Percentiles rank a stretch among this genome's conserved stretches.
Conservation (phyloP, 1,140 invertebrate species). For the Zophobas atratus region DNA sequence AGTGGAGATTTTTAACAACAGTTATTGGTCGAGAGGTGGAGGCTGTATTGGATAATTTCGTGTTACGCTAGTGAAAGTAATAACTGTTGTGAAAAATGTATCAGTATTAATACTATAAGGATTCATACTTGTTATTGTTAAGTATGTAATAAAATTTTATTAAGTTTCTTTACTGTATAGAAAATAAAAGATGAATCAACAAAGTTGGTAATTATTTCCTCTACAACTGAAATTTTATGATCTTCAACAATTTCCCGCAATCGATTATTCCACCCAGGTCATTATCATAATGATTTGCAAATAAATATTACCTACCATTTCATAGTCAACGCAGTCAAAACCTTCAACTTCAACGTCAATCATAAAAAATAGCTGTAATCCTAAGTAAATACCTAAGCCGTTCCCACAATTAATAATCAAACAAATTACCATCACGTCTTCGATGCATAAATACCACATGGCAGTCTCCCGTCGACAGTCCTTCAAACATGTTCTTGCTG, state of each 20-base stretch:
- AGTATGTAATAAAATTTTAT: slow-evolving; percentile 32
- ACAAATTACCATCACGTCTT: slow-evolving; percentile 13
- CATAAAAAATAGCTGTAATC: neutral
- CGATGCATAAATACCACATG: neutral
- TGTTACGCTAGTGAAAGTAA: slow-evolving; percentile 33
- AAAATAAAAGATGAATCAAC: slow-evolving; percentile 21
- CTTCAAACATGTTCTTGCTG: slow-evolving; percentile 8
- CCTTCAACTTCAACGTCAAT: neutral
- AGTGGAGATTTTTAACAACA: slow-evolving; percentile 30
- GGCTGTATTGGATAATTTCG: slow-evolving; percentile 25
- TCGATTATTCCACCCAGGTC: too few relatives aligned
- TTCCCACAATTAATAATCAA: slow-evolving; percentile 18
- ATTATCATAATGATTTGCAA: too few relatives aligned
- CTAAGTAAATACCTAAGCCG: neutral
- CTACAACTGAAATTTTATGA: too few relatives aligned
- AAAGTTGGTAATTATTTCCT: neutral
- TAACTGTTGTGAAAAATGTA: slow-evolving; percentile 40
- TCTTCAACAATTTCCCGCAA: too few relatives aligned
- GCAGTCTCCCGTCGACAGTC: neutral
- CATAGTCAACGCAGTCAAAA: too few relatives aligned
- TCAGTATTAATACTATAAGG: slow-evolving; percentile 37
- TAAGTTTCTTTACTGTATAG: slow-evolving; percentile 41
- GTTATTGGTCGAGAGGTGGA: neutral
- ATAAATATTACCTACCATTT: too few relatives aligned
- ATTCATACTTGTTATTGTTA: slow-evolving; percentile 43